Evolutionary conservation across 2,888 invertebrate genomes (phyloP).

Genomic region (Caenorhabditis imperialis): DNA sequence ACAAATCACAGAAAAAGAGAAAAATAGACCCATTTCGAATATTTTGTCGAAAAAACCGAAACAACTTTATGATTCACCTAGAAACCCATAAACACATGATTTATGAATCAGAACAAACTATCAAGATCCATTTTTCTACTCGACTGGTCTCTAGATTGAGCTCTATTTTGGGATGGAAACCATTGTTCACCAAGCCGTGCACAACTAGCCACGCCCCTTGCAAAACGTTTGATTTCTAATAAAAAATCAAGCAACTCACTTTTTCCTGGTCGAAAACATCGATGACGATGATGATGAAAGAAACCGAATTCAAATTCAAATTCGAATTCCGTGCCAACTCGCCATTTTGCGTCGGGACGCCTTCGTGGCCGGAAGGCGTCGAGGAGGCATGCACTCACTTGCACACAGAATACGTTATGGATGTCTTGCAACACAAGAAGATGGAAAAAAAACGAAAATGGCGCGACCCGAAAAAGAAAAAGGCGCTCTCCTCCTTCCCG

Average conservation of each 20-base stretch:
- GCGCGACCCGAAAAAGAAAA: conserved; percentile 28
- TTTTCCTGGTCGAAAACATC: conserved; percentile 36
- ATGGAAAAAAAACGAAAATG: conserved; percentile 23
- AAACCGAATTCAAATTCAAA: conserved; percentile 36
- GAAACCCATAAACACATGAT: too few relatives aligned
- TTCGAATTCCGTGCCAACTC: conserved; percentile 49
- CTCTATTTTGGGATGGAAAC: too few relatives aligned
- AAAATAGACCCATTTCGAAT: too few relatives aligned
- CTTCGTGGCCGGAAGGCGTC: conserved; percentile 32
- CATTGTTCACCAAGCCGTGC: too few relatives aligned
- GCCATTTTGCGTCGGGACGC: conserved; percentile 29
- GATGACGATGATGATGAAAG: too few relatives aligned
- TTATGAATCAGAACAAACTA: too few relatives aligned
- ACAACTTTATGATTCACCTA: too few relatives aligned
- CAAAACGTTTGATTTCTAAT: conserved; percentile 1
- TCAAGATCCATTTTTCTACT: too few relatives aligned
- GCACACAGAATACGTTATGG: conserved; percentile 51
- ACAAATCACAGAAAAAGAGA: too few relatives aligned
- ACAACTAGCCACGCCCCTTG: too few relatives aligned
- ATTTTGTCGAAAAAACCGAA: too few relatives aligned
- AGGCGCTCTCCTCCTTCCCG: conserved; percentile 12
- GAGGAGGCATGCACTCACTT: conserved; percentile 45
- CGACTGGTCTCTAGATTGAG: too few relatives aligned
- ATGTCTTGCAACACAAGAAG: conserved; percentile 44
- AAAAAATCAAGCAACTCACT: conserved; percentile 20